These are phyloP conservation scores for Kuschelorhynchus macadamiae DNA, from an alignment of 2,888 invertebrate species.

Conservation along the genomic window DNA sequence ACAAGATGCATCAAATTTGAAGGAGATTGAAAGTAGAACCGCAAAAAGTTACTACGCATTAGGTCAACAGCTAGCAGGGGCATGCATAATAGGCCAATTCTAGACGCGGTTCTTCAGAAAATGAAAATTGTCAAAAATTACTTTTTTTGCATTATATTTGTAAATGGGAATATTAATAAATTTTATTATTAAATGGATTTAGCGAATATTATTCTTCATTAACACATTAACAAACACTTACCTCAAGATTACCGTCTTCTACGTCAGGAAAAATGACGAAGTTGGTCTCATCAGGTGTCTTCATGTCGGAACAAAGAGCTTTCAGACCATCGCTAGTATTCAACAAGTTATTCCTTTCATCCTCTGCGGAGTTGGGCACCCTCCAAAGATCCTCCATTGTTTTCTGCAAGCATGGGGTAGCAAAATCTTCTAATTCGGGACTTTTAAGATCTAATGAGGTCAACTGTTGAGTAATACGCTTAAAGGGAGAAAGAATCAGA, in stretches of 20 bases:
- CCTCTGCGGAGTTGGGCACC: slow-evolving; percentile 63
- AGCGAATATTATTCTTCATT: no score
- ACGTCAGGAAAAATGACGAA: slow-evolving; percentile 74
- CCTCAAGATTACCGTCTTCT: slow-evolving; percentile 65
- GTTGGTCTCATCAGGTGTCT: slow-evolving; percentile 69
- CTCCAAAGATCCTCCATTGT: slow-evolving; percentile 77
- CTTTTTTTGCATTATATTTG: no score
- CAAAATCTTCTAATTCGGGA: slow-evolving; percentile 81
- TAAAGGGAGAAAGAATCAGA: slow-evolving; percentile 76
- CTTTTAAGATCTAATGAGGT: slow-evolving; percentile 79
- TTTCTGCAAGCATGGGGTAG: slow-evolving; percentile 76
- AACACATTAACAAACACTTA: slow-evolving; percentile 31
- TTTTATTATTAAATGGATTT: no score
- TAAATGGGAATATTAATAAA: no score
- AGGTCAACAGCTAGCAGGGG: no score
- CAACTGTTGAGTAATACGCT: slow-evolving; percentile 83
- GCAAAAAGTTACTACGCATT: no score
- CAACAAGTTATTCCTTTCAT: slow-evolving; percentile 58
- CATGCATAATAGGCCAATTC: no score
- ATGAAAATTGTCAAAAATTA: no score
- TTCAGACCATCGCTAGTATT: slow-evolving; percentile 66
- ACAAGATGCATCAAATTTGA: no score
- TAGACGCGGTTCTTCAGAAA: no score
- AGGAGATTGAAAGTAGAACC: no score
- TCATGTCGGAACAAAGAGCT: slow-evolving; percentile 63